A percentile compares a stretch with the other conserved stretches of the same genome.
These are phyloP conservation scores for Sylvia borin DNA, from an alignment of 2,797 vertebrate species.

Conservation along the genomic window DNA sequence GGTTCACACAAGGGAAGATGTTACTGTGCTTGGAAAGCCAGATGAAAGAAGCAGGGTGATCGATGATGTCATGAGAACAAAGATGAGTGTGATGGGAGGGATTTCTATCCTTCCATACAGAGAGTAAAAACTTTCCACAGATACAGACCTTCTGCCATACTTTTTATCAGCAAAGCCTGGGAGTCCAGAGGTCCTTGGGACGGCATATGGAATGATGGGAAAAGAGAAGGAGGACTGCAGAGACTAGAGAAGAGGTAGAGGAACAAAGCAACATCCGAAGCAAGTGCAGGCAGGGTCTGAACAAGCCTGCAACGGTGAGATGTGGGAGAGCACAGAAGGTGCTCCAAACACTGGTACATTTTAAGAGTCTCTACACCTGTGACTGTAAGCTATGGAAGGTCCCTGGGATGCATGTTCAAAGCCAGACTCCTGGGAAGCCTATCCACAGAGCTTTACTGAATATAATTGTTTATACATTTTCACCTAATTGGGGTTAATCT, in stretches of 20 bases:
- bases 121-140: not conserved
- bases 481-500: constrained; percentile 44
- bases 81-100: not conserved
- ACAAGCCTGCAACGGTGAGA: not conserved
- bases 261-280: not conserved
- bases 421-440: not conserved
- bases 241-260: not conserved
- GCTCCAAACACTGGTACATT: not conserved
- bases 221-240: not conserved
- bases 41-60: not conserved
- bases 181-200: not conserved
- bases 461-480: not conserved
- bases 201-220: not conserved
- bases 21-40: not conserved
- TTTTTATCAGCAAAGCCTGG: not conserved
- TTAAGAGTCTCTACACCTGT: not conserved
- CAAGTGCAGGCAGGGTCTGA: not conserved
- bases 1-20: not conserved
- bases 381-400: not conserved
- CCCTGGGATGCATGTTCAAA: not conserved
- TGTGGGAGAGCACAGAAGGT: not conserved
- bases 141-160: not conserved
- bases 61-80: not conserved
- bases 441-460: not conserved
- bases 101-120: not conserved